These are phyloP conservation scores for Campoplex nolae DNA, from an alignment of 2,888 invertebrate genomes.

Conservation along the genomic window DNA sequence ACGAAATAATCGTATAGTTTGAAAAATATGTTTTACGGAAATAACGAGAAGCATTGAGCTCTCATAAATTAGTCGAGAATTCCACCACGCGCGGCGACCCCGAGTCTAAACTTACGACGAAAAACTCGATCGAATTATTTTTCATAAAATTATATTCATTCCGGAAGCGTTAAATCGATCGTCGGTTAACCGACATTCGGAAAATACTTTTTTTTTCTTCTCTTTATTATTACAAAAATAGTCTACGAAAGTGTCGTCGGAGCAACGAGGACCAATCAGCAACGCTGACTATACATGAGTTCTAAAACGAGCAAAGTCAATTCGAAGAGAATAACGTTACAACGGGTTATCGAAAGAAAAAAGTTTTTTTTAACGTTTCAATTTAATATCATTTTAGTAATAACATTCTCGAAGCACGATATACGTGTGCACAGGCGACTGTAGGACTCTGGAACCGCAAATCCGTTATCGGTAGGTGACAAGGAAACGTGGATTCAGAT, in stretches of 20 bases:
- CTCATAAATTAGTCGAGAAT: neutral
- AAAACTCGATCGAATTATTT: neutral
- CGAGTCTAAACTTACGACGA: too few species aligned
- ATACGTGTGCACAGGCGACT: neutral
- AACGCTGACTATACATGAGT: neutral
- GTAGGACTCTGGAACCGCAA: neutral
- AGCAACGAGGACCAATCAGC: neutral
- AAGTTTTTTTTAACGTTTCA: neutral
- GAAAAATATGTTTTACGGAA: neutral
- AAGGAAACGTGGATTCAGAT: conserved; percentile 1
- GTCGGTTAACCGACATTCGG: neutral
- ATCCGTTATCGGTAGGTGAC: conserved; percentile 3
- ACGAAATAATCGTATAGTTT: neutral
- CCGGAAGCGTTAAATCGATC: neutral
- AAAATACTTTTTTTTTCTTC: neutral
- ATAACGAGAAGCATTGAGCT: neutral
- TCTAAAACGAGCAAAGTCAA: neutral
- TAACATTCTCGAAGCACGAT: neutral
- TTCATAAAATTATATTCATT: neutral
- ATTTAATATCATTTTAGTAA: neutral
- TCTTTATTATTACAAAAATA: neutral
- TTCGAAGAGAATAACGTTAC: neutral
- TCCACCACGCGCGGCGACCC: neutral
- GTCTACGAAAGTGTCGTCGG: neutral
- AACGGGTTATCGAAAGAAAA: neutral